Evolutionary conservation across 2,797 vertebrate species (phyloP).

Genomic region (Setipinna tenuifilis): DNA sequence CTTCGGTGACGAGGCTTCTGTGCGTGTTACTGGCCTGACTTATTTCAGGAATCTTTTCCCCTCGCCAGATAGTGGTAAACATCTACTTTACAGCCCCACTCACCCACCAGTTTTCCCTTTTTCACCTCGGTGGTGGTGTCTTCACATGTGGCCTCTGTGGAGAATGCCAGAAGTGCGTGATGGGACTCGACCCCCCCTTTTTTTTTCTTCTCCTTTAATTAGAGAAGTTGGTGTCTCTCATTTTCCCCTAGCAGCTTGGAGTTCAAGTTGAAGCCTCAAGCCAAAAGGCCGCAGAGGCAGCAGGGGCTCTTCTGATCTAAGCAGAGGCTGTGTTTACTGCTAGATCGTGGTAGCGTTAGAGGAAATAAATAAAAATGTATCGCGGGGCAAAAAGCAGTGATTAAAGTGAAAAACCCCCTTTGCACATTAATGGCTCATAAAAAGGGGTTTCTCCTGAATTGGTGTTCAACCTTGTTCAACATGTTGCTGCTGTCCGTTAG

Average conservation of each 20-base stretch:
- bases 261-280: background rate
- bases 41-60: background rate
- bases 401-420: background rate
- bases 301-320: background rate
- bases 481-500: background rate
- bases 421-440: background rate
- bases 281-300: background rate
- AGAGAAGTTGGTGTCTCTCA: slow-evolving; percentile 57
- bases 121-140: background rate
- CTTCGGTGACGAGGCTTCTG: background rate
- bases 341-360: background rate
- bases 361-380: background rate
- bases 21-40: background rate
- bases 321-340: background rate
- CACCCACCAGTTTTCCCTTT: background rate
- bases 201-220: slow-evolving; percentile 68
- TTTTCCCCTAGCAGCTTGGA: slow-evolving; percentile 57
- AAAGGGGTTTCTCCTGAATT: background rate
- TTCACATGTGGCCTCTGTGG: background rate
- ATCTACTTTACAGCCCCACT: background rate
- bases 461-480: background rate
- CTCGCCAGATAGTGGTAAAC: background rate
- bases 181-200: background rate
- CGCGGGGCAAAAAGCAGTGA: background rate
- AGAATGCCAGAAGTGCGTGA: slow-evolving; percentile 42